These are phyloP conservation scores for Mimumesa dahlbomi DNA, from an alignment of 2,888 invertebrate genomes.

Conservation along the genomic window DNA sequence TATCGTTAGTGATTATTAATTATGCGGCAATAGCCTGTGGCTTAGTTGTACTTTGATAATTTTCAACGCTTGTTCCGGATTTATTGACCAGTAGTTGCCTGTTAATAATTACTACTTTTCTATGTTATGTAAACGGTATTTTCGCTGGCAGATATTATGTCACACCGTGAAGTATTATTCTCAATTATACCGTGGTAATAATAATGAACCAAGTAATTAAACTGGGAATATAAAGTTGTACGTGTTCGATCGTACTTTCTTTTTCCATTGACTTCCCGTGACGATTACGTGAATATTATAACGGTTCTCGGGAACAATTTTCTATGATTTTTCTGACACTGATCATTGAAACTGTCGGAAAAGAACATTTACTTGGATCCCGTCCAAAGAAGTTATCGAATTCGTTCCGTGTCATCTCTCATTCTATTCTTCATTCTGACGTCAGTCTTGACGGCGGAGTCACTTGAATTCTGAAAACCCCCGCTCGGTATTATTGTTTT, in stretches of 20 bases:
- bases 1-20: constrained; percentile 45
- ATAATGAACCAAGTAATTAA: no score
- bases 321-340: neutral
- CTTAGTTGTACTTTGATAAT: constrained; percentile 25
- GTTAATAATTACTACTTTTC: neutral
- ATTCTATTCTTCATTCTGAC: neutral
- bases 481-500: neutral
- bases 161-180: no score
- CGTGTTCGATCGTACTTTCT: no score
- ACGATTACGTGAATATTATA: no score
- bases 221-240: no score
- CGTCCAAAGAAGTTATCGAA: constrained; percentile 28
- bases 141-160: neutral
- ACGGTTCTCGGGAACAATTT: neutral
- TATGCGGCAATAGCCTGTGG: constrained; percentile 1
- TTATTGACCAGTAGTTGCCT: constrained; percentile 1
- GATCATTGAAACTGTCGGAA: neutral
- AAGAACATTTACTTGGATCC: constrained; percentile 13
- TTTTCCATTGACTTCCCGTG: no score
- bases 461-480: constrained; percentile 16
- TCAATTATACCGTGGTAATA: neutral
- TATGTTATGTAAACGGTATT: neutral
- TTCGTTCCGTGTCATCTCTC: constrained; percentile 6
- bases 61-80: constrained; percentile 10
- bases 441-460: neutral